Percentiles rank a stretch among this genome's conserved stretches.
Conservation (phyloP, 2,888 invertebrate species). For the Cephus pulcher region DNA sequence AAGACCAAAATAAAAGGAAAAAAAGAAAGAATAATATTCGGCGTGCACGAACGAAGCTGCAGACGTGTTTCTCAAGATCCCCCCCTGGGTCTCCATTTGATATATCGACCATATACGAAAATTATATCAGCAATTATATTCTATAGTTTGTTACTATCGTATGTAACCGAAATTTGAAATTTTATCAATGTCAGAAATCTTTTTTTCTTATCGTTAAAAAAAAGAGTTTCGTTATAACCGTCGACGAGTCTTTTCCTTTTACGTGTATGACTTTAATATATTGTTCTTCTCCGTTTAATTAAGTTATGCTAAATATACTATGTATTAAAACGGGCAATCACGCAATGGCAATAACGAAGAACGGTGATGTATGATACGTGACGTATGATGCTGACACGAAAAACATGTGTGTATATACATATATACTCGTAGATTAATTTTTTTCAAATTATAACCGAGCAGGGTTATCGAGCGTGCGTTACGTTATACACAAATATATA, state of each 20-base stretch:
- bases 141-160: neutral
- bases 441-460: neutral
- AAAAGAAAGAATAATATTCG: neutral
- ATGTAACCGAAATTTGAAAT: neutral
- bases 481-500: neutral
- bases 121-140: neutral
- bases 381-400: neutral
- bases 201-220: too few species aligned
- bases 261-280: neutral
- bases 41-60: neutral
- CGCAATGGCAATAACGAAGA: neutral
- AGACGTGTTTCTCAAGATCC: neutral
- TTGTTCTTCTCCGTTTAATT: neutral
- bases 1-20: slow-evolving; percentile 9
- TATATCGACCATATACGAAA: neutral
- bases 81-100: neutral
- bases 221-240: too few species aligned
- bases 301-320: neutral
- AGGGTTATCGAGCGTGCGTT: neutral
- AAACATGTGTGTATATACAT: neutral
- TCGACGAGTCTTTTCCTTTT: too few species aligned
- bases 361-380: neutral
- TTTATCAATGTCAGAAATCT: neutral
- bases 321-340: neutral
- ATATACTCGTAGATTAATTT: neutral